phyloP scores from a whole-genome alignment of 2,113 vertebrate species.

The Pluvialis apricaria region DNA sequence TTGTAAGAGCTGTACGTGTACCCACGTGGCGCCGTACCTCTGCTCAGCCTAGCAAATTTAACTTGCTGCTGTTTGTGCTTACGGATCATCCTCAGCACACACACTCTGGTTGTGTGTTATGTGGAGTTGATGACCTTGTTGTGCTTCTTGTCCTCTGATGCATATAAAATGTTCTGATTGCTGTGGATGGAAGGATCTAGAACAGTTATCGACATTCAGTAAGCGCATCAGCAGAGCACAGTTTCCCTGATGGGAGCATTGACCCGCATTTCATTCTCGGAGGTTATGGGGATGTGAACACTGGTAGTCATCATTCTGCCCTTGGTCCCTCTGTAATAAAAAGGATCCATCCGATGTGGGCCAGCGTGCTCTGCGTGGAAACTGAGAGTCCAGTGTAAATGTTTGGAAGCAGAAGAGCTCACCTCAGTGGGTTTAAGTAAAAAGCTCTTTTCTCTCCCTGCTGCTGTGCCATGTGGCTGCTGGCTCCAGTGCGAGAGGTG shows the following conservation, averaged over 20 bases:
- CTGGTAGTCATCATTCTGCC: no score
- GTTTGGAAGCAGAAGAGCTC: not conserved
- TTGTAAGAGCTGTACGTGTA: rapidly evolving
- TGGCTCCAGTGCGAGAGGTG: not conserved
- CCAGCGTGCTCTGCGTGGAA: rapidly evolving
- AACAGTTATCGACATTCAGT: rapidly evolving
- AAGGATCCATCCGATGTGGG: not conserved
- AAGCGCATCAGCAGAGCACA: not conserved
- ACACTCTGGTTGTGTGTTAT: rapidly evolving
- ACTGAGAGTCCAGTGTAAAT: not conserved
- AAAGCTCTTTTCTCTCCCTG: not conserved
- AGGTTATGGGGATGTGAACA: rapidly evolving
- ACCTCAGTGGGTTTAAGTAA: not conserved
- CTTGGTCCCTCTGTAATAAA: not conserved
- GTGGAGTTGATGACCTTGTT: not conserved
- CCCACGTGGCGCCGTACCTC: not conserved
- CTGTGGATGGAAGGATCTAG: not conserved
- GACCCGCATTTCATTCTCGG: rapidly evolving
- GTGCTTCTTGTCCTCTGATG: not conserved
- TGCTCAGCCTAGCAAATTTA: not conserved
- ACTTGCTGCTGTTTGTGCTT: rapidly evolving
- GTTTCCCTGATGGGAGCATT: rapidly evolving
- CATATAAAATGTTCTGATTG: rapidly evolving
- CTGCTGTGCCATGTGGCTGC: not conserved
- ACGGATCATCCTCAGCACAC: not conserved